Evolutionary conservation across 2,113 vertebrate species (phyloP).

Genomic region (Perognathus longimembris): DNA sequence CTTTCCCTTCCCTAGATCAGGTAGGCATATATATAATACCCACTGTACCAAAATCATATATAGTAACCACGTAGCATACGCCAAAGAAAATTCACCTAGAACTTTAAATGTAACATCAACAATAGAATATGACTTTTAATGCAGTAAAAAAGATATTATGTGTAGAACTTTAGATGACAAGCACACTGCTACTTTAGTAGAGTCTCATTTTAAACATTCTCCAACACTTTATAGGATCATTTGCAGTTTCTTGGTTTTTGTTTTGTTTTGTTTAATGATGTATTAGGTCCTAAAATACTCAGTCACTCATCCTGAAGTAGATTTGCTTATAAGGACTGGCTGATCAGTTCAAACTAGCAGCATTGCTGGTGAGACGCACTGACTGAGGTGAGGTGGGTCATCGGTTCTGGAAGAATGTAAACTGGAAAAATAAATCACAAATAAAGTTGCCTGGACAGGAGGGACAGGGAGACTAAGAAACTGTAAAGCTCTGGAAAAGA

Average conservation of each 20-base stretch:
- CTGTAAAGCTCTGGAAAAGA: neutral
- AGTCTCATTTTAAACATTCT: slow-evolving; percentile 72
- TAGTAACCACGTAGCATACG: too few species aligned
- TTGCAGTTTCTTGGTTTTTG: neutral
- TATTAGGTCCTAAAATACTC: slow-evolving; percentile 77
- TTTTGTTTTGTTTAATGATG: slow-evolving; percentile 45
- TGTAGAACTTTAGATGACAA: slow-evolving; percentile 33
- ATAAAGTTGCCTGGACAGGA: slow-evolving; percentile 62
- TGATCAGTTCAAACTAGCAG: neutral
- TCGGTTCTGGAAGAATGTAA: slow-evolving; percentile 71
- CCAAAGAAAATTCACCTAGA: too few species aligned
- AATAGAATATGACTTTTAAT: too few species aligned
- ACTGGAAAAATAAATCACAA: slow-evolving; percentile 66
- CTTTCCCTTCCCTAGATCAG: too few species aligned
- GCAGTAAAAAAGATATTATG: neutral
- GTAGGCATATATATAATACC: too few species aligned
- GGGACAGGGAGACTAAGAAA: slow-evolving; percentile 60
- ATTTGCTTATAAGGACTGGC: slow-evolving; percentile 74
- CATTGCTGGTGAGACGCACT: neutral
- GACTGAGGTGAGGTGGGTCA: slow-evolving; percentile 71
- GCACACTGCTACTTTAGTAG: slow-evolving; percentile 44
- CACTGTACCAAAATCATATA: too few species aligned
- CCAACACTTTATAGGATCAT: slow-evolving; percentile 58
- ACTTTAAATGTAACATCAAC: too few species aligned
- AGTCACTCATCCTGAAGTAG: slow-evolving; percentile 52